A percentile compares a stretch with the other conserved stretches of the same genome.
Evolutionary conservation across 2,797 vertebrate species (phyloP).

Genomic region (Acrocephalus scirpaceus): DNA sequence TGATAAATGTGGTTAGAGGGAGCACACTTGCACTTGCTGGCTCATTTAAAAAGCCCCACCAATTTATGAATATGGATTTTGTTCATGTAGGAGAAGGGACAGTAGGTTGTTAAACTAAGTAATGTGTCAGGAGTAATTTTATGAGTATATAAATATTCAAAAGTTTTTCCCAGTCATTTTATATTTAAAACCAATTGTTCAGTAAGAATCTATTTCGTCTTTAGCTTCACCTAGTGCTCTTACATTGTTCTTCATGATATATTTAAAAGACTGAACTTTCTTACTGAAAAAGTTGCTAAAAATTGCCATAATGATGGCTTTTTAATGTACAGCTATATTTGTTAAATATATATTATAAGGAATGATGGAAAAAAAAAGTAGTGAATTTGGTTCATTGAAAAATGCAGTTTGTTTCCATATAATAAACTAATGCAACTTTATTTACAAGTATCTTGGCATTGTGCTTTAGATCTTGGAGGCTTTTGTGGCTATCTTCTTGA

Average conservation of each 20-base stretch:
- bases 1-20: neutral
- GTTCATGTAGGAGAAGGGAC: neutral
- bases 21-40: neutral
- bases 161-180: neutral
- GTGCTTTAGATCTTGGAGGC: neutral
- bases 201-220: neutral
- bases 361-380: neutral
- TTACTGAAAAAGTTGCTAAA: neutral
- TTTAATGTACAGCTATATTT: neutral
- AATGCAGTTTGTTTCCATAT: neutral
- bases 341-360: neutral
- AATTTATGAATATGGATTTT: slow-evolving; percentile 30
- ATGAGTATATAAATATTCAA: neutral
- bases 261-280: neutral
- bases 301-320: neutral
- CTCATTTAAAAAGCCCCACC: neutral
- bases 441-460: neutral
- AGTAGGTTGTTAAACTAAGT: slow-evolving; percentile 4
- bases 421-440: neutral
- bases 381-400: neutral
- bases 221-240: neutral
- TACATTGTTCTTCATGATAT: neutral
- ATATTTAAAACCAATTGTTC: neutral
- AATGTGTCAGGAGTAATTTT: neutral
- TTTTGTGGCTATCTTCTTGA: neutral